Base-by-base conservation (phyloP, 2,113 vertebrate species). In the Setophaga petechia region DNA sequence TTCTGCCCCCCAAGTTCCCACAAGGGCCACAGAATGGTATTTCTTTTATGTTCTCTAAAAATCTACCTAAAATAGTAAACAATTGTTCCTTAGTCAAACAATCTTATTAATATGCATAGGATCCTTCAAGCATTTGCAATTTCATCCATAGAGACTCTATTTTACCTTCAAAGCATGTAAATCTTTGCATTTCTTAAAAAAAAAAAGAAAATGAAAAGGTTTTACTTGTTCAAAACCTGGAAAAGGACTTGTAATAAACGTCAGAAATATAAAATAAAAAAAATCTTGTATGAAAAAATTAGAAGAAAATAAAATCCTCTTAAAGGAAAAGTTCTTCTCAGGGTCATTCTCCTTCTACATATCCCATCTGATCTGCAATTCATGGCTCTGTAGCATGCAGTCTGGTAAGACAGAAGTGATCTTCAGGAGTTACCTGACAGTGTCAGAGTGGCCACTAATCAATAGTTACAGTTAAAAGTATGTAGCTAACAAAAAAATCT, bases 151-250 rank as follows among this genome's bases (percentile, higher is more conserved):
- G 55, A 84, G 82, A 87, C 15, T 58, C 3, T 55, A 7, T 65
- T 72, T 94, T 93, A 55, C 43, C 62, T 91, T 92, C 81, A 96
- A 93, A 89, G 52, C 25, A 74, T 51, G 28, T 18, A 68, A 72
- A 68, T 10, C 0, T 66, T 68, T 74, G 71, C 39, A 28, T 62
- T 57, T 28, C 7, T 80, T 61, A 6, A n/a, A 6, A 8, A 17
- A 11, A 5, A 18, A 21, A 23, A 17, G 5, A 6, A 16, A 9
- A 18, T 10, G 11, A 19, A 61, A 68, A 27, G 0, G 3, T 2
- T 75, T 46, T 20, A 61, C 17, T 52, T 39, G 7, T n/a, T 65
- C 25, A 78, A 73, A 89, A 69, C 5, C 30, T 63, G 17, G 57
- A 61, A 71, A 71, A 84, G 31, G 1, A 15, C 59, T 71, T 82